Conservation (phyloP, 2,888 invertebrate species). For the Chorisops tibialis region DNA sequence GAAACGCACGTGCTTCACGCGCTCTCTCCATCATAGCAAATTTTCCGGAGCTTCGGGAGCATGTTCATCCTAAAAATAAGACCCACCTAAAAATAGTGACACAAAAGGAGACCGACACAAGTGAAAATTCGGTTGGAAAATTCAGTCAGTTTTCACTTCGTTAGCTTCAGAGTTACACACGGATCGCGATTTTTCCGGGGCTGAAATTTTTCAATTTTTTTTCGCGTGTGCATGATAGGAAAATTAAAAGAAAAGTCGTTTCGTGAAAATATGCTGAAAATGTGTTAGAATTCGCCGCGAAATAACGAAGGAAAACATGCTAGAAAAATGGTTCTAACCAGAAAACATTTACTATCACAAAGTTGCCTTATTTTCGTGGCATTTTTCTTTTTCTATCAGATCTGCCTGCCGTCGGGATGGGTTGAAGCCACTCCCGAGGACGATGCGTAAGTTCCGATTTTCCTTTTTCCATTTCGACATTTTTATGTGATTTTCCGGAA, state of each 20-base stretch:
- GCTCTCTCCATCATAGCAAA: too few species aligned
- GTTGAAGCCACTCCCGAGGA: slow-evolving; percentile 14
- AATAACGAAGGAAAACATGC: neutral
- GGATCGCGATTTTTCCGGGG: neutral
- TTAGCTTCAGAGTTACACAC: slow-evolving; percentile 1
- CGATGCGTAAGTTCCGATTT: slow-evolving; percentile 29
- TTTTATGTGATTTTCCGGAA: neutral
- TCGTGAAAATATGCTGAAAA: neutral
- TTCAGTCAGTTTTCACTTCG: slow-evolving; percentile 4
- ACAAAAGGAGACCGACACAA: neutral
- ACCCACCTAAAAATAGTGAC: too few species aligned
- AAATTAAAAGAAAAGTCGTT: neutral
- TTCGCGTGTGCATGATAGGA: neutral
- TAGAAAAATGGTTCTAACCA: neutral
- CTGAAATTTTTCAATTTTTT: neutral
- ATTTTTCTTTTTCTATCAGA: neutral
- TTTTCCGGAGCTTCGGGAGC: too few species aligned
- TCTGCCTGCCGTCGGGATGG: neutral
- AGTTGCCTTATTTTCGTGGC: slow-evolving; percentile 13
- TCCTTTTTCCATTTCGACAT: neutral
- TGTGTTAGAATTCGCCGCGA: neutral
- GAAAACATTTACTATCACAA: slow-evolving; percentile 4
- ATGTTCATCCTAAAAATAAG: too few species aligned
- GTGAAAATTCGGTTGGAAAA: neutral
- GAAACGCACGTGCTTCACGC: too few species aligned